Base-by-base conservation (phyloP, 2,888 invertebrate genomes). In the Petrolisthes cinctipes region DNA sequence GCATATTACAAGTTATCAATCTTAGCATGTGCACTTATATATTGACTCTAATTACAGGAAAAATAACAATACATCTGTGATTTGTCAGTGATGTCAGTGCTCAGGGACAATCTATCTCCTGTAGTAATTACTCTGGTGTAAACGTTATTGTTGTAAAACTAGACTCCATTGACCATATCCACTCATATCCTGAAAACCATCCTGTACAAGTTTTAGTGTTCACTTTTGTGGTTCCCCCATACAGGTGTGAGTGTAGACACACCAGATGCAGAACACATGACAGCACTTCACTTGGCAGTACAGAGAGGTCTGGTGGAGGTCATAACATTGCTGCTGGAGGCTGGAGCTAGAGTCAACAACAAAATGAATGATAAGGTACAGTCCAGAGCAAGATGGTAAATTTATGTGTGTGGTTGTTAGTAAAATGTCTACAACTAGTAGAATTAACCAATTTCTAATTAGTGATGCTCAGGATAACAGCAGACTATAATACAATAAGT, bases 231-330 rank as follows among this genome's bases (percentile, higher is more conserved):
- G 0, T 37, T 37, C 37, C 37, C 37, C 2, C 1, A 37, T 37
- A 37, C 37, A 94, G 95, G 95, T 73, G 94, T 95, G 92, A 94
- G 94, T 92, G 93, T 95, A 56, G 95, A 96, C 93, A 93, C 95
- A 66, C 94, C 94, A 57, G 95, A 95, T 91, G 94, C 94, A 6
- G 95, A 95, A 91, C 95, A 95, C 23, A 93, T 95, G 83, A 95
- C 95, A 37, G 95, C 96, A 0, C 93, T 96, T 79, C 96, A 96
- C 92, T 93, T 95, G 91, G 95, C 96, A 61, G 94, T 94, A 0
- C 94, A 83, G 71, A 94, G 93, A 91, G 95, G 95, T 83, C 94
- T 95, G 91, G 91, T 92, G 54, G 94, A 95, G 89, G 94, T 95
- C 88, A 91, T 91, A 73, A 86, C 82, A 14, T 57, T 81, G 17